These are phyloP conservation scores for Aptenodytes patagonicus DNA, from an alignment of 2,113 vertebrate genomes.

Conservation along the genomic window DNA sequence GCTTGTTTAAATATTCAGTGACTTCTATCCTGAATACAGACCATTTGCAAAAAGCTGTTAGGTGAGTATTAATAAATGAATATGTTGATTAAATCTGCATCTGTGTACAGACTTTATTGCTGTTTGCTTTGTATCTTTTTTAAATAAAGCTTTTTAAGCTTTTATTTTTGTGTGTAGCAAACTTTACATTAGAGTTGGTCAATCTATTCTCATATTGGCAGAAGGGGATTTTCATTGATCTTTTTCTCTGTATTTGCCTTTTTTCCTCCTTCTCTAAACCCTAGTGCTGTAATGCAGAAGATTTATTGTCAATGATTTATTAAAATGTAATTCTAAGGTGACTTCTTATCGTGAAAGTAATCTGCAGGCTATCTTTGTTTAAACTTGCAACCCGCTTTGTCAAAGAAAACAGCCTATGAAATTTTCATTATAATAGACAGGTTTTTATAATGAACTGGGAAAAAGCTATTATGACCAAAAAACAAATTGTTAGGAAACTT, in stretches of 20 bases:
- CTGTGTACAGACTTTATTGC: constrained; percentile 62
- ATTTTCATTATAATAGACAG: constrained; percentile 80
- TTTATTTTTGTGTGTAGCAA: constrained; percentile 63
- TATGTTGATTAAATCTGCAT: constrained; percentile 72
- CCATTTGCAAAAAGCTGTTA: constrained; percentile 39
- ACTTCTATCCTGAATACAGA: background rate
- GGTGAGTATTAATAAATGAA: constrained; percentile 67
- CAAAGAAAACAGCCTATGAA: constrained; percentile 80
- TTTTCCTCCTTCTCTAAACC: constrained; percentile 65
- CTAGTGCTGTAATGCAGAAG: constrained; percentile 74
- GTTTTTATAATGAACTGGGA: constrained; percentile 77
- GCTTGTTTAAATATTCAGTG: constrained; percentile 30
- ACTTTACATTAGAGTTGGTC: constrained; percentile 69
- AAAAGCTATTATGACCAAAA: constrained; percentile 77
- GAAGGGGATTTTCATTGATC: constrained; percentile 79
- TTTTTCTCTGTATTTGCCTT: constrained; percentile 76
- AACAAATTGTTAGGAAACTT: constrained; percentile 76
- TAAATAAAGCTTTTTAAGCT: background rate
- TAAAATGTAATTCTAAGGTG: constrained; percentile 83
- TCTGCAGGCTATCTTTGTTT: constrained; percentile 80
- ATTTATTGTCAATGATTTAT: constrained; percentile 85
- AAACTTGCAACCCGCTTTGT: constrained; percentile 78
- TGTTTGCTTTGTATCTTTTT: constrained; percentile 72
- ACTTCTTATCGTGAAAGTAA: constrained; percentile 78
- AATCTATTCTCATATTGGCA: constrained; percentile 76